phyloP scores from a whole-genome alignment of 2,888 invertebrate genomes.

The Kryphioiulus occultus region DNA sequence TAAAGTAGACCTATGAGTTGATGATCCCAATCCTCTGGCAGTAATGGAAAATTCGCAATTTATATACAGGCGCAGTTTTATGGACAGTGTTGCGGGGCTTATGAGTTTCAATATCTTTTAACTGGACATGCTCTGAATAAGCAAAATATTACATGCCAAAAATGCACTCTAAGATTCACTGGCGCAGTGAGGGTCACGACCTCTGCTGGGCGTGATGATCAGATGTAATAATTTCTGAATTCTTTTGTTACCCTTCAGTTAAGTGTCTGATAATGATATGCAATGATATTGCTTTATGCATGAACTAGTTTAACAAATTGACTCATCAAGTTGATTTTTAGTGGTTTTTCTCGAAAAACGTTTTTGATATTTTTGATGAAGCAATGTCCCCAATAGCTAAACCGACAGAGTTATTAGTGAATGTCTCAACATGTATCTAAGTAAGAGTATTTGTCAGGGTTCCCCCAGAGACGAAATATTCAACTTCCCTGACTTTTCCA shows the following conservation, averaged over 20 bases:
- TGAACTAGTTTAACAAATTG: too few relatives aligned
- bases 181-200: neutral
- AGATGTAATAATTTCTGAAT: neutral
- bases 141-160: neutral
- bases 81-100: neutral
- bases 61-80: neutral
- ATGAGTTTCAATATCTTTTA: neutral
- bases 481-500: too few relatives aligned
- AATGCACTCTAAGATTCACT: neutral
- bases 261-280: too few relatives aligned
- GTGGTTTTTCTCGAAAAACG: too few relatives aligned
- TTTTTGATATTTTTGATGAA: too few relatives aligned
- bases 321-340: too few relatives aligned
- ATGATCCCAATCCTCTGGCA: neutral
- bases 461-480: too few relatives aligned
- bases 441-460: too few relatives aligned
- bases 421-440: too few relatives aligned
- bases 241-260: neutral
- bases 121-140: neutral
- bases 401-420: too few relatives aligned
- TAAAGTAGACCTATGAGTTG: neutral
- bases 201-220: neutral
- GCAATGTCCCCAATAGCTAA: too few relatives aligned
- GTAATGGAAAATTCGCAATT: constrained; percentile 12
- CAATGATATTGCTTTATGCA: too few relatives aligned